Conservation (phyloP, 2,797 vertebrate genomes). For the Iguana delicatissima region DNA sequence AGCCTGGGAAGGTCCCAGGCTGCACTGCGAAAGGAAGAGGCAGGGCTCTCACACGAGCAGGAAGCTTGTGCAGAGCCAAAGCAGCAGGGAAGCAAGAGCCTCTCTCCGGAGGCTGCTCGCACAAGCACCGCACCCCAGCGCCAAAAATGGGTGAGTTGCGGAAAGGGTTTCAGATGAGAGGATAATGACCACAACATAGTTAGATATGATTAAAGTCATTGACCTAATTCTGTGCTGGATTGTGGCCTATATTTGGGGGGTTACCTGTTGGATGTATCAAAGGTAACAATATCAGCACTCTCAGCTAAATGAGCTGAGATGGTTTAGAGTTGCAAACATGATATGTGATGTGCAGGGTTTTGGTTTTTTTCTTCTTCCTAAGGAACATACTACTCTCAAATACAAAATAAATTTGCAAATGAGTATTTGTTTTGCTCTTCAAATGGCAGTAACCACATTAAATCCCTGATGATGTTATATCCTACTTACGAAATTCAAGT, state of each 20-base stretch:
- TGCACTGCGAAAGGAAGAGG: too few relatives aligned
- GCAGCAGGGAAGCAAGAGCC: too few relatives aligned
- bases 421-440: slow-evolving; percentile 33
- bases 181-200: background rate
- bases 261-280: background rate
- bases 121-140: too few relatives aligned
- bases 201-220: background rate
- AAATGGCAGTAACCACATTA: slow-evolving; percentile 2
- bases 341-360: background rate
- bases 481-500: background rate
- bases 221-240: background rate
- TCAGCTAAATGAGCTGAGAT: background rate
- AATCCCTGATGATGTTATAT: background rate
- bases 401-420: slow-evolving; percentile 28
- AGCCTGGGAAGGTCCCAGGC: too few relatives aligned
- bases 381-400: slow-evolving; percentile 8
- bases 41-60: too few relatives aligned
- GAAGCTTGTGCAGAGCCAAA: too few relatives aligned
- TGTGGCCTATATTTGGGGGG: background rate
- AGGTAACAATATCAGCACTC: background rate
- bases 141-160: too few relatives aligned
- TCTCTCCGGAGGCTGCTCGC: too few relatives aligned
- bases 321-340: slow-evolving; percentile 1
- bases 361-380: background rate
- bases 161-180: too few relatives aligned